These are phyloP conservation scores for Lytechinus pictus DNA, from an alignment of 35 echinoderm and acorn worm genomes.

Conservation along the genomic window DNA sequence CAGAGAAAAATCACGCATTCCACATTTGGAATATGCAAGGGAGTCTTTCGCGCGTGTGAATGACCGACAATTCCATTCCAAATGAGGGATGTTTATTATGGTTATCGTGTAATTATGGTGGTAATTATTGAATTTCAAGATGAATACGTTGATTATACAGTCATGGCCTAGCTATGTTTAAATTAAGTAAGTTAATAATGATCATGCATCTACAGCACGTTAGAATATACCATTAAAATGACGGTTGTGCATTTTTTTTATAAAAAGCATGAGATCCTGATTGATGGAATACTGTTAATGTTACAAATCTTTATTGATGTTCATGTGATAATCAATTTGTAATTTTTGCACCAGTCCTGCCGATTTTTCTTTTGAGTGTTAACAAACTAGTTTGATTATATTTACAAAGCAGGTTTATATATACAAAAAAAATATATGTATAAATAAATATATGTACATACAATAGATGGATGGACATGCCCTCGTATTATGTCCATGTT, in stretches of 20 bases:
- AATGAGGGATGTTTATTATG: background rate
- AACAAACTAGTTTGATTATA: background rate
- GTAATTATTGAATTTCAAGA: background rate
- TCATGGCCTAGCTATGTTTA: background rate
- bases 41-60: background rate
- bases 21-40: background rate
- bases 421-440: background rate
- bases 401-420: background rate
- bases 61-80: background rate
- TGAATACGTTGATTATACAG: background rate
- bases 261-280: background rate
- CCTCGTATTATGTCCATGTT: background rate
- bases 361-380: background rate
- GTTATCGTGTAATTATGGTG: background rate
- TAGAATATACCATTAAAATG: conserved; percentile 3
- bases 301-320: background rate
- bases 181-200: background rate
- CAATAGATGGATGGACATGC: background rate
- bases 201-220: background rate
- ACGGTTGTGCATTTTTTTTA: background rate
- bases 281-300: background rate
- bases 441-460: background rate
- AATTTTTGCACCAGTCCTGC: background rate
- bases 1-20: background rate
- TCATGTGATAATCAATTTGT: background rate